A percentile compares a stretch with the other conserved stretches of the same genome.
Evolutionary conservation across 2,797 vertebrate species (phyloP).

Genomic region (Pangasius djambal): DNA sequence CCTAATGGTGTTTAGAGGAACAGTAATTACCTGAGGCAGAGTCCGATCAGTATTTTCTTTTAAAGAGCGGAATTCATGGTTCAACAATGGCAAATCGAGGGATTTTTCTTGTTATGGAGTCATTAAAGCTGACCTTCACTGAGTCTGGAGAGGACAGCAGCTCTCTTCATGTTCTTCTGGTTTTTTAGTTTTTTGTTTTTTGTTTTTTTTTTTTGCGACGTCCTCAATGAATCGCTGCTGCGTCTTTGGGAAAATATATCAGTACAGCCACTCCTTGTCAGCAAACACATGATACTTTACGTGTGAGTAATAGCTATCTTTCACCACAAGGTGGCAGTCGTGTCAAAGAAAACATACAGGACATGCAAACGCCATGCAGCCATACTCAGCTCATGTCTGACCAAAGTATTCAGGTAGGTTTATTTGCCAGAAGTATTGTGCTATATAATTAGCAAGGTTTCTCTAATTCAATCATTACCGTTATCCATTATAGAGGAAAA

Average conservation of each 20-base stretch:
- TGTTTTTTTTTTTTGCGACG: not conserved
- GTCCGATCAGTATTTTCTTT: not conserved
- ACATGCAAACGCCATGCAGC: no score
- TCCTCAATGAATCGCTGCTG: not conserved
- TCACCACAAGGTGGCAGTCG: constrained; percentile 52
- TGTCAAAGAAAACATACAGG: constrained; percentile 41
- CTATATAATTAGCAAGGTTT: not conserved
- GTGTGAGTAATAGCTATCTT: not conserved
- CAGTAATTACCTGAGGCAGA: not conserved
- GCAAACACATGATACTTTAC: not conserved
- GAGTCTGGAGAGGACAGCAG: not conserved
- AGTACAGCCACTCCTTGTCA: not conserved
- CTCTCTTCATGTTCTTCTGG: not conserved
- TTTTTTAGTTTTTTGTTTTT: not conserved
- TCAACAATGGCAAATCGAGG: not conserved
- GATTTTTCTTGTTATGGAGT: not conserved
- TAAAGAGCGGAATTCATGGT: not conserved
- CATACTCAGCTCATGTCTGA: not conserved
- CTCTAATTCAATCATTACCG: not conserved
- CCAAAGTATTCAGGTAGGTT: not conserved
- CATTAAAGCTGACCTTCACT: not conserved
- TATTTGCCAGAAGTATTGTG: not conserved
- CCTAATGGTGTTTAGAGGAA: not conserved
- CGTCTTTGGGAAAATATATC: not conserved
- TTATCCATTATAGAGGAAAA: not conserved